Evolutionary conservation across 1,140 invertebrate genomes (phyloP), one percentile per base, ranked within the genome.

Genomic region (Atta colombica): DNA sequence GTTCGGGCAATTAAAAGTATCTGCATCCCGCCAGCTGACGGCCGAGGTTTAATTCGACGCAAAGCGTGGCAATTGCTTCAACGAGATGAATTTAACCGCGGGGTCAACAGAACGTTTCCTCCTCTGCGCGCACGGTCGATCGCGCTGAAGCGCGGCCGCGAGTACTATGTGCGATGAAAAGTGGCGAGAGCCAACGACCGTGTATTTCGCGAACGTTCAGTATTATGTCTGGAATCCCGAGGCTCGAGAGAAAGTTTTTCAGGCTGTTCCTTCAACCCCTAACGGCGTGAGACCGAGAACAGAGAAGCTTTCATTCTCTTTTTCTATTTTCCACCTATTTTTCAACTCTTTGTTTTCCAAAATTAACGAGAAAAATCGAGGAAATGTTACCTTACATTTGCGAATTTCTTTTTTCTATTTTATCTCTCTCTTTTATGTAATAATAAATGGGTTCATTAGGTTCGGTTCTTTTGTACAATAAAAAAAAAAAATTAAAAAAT

Each of bases 51-150:
- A 60, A 84, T 87, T 89, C 71, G 66, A 61, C 71, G 66, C 35
- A 45, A 71, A 87, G 81, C 81, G 55, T 53, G 75, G 49, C 72
- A 89, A 90, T 90, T 84, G 89, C 51, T 31, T 18, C 51, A 49
- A 78, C 55, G 25, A 85, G 68, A 87, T 89, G 89, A 87, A 87
- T 89, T 90, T 85, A 85, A 87, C 77, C 68, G 78, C 58, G 65
- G 85, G 85, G 74, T 89, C 74, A 89, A 87, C 85, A 75, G 58
- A 58, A 55, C 63, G 49, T 68, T 60, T 81, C 88, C 69, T 81
- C 84, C 53, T 61, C 45, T 68, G 51, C 35, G 35, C 25, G 82
- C 75, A 14, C 25, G 28, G 14, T 61, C 71, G 78, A 85, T 85
- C 65, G 72, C 82, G 55, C 71, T 87, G 77, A 81, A 77, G 65